Evolutionary conservation across 2,113 vertebrate genomes (phyloP).

Genomic region (Pheucticus melanocephalus): DNA sequence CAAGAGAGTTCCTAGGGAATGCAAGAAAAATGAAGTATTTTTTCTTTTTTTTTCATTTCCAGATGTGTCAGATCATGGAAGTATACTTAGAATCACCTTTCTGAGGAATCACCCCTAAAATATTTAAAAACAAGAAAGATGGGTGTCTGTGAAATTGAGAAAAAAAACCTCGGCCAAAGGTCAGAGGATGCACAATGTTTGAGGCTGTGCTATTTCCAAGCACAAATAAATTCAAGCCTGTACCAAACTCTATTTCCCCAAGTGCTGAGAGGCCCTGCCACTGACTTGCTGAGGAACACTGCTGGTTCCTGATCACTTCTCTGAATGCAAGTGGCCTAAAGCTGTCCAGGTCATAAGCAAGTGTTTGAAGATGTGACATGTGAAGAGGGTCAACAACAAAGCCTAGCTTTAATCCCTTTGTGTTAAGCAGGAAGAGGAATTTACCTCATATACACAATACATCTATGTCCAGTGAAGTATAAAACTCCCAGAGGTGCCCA

Average conservation of each 20-base stretch:
- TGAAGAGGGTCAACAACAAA: constrained; percentile 15
- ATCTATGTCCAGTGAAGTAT: neutral
- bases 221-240: neutral
- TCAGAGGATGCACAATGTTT: neutral
- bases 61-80: neutral
- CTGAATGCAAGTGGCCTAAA: neutral
- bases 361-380: constrained; percentile 14
- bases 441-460: neutral
- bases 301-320: neutral
- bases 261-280: neutral
- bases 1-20: neutral
- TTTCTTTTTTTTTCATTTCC: neutral
- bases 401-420: constrained; percentile 20
- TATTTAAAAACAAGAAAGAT: neutral
- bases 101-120: neutral
- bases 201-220: neutral
- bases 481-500: constrained; percentile 1
- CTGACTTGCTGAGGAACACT: neutral
- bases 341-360: neutral
- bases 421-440: constrained; percentile 28
- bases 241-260: accelerated
- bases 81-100: neutral
- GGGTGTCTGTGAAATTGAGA: neutral
- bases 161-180: neutral
- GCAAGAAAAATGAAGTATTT: neutral